phyloP scores from a whole-genome alignment of 2,888 invertebrate species.

The Acronicta psi region DNA sequence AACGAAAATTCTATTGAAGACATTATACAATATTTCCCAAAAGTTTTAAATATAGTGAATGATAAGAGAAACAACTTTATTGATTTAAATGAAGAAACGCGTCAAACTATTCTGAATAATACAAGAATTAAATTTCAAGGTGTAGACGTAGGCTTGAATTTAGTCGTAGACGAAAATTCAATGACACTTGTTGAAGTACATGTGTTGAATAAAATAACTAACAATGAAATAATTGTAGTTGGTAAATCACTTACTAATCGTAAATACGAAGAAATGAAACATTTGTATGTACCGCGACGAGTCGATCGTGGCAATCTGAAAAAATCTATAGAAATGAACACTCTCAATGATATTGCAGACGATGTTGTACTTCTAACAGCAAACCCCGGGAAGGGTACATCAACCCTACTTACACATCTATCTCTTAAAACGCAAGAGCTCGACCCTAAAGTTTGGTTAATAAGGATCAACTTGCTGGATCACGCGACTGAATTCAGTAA shows the following conservation, averaged over 20 bases:
- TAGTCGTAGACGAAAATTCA: slow-evolving; percentile 16
- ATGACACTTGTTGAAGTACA: slow-evolving; percentile 10
- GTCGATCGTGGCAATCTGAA: neutral
- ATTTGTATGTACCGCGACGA: slow-evolving; percentile 31
- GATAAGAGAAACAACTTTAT: slow-evolving; percentile 9
- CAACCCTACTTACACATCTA: slow-evolving; percentile 43
- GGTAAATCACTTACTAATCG: slow-evolving; percentile 14
- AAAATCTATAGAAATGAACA: no score
- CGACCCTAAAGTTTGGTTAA: slow-evolving; percentile 29
- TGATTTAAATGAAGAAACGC: slow-evolving; percentile 18
- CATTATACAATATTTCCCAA: slow-evolving; percentile 11
- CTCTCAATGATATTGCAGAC: neutral
- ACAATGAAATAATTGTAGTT: slow-evolving; percentile 10
- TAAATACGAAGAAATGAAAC: slow-evolving; percentile 33
- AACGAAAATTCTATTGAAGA: neutral
- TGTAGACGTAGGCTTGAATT: slow-evolving; percentile 7
- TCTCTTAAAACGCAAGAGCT: slow-evolving; percentile 26
- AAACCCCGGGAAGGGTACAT: slow-evolving; percentile 48
- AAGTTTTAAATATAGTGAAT: neutral
- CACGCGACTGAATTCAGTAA: slow-evolving; percentile 16
- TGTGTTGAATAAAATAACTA: slow-evolving; percentile 17
- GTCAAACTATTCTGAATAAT: slow-evolving; percentile 5
- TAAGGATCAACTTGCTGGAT: slow-evolving; percentile 31
- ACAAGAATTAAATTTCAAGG: slow-evolving; percentile 26
- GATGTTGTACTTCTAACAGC: slow-evolving; percentile 29